Percentiles rank a stretch among this genome's conserved stretches.
Conservation (phyloP, 1,140 invertebrate genomes). For the Neomicropteryx cornuta region DNA sequence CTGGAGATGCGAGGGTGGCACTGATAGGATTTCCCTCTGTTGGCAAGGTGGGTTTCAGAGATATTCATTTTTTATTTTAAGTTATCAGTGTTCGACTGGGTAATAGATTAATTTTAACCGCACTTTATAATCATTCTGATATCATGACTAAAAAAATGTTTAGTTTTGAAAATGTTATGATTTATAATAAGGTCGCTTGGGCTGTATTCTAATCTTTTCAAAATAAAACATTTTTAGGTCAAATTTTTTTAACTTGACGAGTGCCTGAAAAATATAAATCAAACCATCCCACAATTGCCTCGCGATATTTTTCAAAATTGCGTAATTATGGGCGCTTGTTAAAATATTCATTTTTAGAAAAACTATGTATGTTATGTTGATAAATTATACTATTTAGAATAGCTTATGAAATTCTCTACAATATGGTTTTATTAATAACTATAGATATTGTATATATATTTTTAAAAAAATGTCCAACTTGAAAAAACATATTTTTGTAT, state of each 20-base stretch:
- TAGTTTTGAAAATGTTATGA: too few relatives aligned
- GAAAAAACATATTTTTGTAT: not conserved
- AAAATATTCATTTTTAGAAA: not conserved
- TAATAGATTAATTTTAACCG: constrained; percentile 3
- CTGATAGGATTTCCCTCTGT: constrained; percentile 97
- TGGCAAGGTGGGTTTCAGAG: constrained; percentile 70
- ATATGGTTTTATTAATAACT: not conserved
- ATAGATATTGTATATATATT: not conserved
- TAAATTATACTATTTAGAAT: not conserved
- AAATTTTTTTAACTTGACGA: too few relatives aligned
- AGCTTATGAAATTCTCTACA: not conserved
- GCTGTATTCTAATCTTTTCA: too few relatives aligned
- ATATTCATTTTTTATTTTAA: constrained; percentile 6
- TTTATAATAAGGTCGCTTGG: too few relatives aligned
- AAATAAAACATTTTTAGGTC: too few relatives aligned
- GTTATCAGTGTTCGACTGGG: not conserved
- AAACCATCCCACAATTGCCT: too few relatives aligned
- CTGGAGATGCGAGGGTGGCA: constrained; percentile 96
- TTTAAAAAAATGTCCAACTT: not conserved
- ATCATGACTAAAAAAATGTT: too few relatives aligned
- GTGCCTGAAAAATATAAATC: too few relatives aligned
- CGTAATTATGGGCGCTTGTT: not conserved
- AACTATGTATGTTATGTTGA: not conserved
- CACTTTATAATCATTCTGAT: too few relatives aligned
- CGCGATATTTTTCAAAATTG: too few relatives aligned